Conservation (phyloP, 2,888 invertebrate genomes). For the Drosophila emarginata region DNA sequence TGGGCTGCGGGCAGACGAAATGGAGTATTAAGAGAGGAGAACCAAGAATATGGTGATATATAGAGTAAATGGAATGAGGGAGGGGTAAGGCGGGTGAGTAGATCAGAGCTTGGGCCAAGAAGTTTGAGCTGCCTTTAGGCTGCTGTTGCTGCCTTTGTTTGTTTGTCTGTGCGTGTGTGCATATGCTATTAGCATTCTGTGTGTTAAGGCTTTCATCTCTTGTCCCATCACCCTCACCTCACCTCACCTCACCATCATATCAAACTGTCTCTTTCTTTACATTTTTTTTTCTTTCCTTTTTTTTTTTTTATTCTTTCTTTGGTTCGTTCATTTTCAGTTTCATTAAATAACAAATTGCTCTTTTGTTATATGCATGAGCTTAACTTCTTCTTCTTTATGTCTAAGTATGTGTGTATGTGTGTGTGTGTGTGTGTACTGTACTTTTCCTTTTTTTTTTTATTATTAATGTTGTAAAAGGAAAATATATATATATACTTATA, state of each 20-base stretch:
- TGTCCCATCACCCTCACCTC: background rate
- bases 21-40: background rate
- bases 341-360: slow-evolving; percentile 76
- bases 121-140: slow-evolving; percentile 2
- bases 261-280: background rate
- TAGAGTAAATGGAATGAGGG: slow-evolving; percentile 3
- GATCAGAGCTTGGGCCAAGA: background rate
- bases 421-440: slow-evolving; percentile 40
- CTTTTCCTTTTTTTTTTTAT: slow-evolving; percentile 15
- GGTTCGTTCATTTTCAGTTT: slow-evolving; percentile 74
- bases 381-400: slow-evolving; percentile 51
- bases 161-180: slow-evolving; percentile 34
- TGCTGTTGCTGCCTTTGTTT: background rate
- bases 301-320: slow-evolving; percentile 26
- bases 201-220: slow-evolving; percentile 71
- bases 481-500: slow-evolving; percentile 6
- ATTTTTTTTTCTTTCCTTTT: slow-evolving; percentile 18
- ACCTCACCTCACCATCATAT: too few relatives aligned
- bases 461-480: slow-evolving; percentile 11
- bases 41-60: too few relatives aligned
- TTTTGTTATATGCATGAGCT: slow-evolving; percentile 57
- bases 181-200: slow-evolving; percentile 70
- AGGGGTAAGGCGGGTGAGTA: too few relatives aligned
- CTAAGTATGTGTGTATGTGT: slow-evolving; percentile 32
- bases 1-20: slow-evolving; percentile 15